Conservation (phyloP, 1,140 invertebrate species). For the Drosophila murphyi region DNA sequence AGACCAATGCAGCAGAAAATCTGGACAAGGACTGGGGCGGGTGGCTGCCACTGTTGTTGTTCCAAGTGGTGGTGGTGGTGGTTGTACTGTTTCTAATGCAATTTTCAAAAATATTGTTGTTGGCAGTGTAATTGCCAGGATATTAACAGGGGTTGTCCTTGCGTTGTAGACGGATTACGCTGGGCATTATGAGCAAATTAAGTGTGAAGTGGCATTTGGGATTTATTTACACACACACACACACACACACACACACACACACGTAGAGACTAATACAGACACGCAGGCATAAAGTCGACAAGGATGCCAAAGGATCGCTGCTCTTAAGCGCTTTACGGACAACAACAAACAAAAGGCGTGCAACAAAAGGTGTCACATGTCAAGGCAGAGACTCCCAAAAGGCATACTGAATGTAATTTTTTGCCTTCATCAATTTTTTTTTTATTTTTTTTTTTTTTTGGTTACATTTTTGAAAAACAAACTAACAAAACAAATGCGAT, state of each 20-base stretch:
- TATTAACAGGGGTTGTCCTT: constrained; percentile 59
- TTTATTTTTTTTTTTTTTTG: not conserved
- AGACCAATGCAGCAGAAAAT: constrained; percentile 41
- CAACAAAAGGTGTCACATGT: constrained; percentile 80
- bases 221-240: constrained; percentile 55
- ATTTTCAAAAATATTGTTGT: constrained; percentile 72
- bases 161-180: constrained; percentile 63
- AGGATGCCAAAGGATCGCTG: constrained; percentile 21
- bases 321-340: constrained; percentile 44
- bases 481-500: constrained; percentile 54
- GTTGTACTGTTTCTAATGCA: constrained; percentile 51
- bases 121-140: constrained; percentile 76
- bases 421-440: not conserved
- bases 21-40: constrained; percentile 16
- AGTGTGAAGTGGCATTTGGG: constrained; percentile 82
- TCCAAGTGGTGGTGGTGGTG: constrained; percentile 30
- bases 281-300: constrained; percentile 14
- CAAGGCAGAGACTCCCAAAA: constrained; percentile 45
- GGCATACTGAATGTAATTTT: not conserved
- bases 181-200: constrained; percentile 81
- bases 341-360: constrained; percentile 41
- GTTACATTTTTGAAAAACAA: constrained; percentile 52
- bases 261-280: constrained; percentile 8
- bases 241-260: constrained; percentile 10
- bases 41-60: not conserved